Evolutionary conservation across 2,113 vertebrate genomes (phyloP).

Genomic region (Stigmatopora nigra): DNA sequence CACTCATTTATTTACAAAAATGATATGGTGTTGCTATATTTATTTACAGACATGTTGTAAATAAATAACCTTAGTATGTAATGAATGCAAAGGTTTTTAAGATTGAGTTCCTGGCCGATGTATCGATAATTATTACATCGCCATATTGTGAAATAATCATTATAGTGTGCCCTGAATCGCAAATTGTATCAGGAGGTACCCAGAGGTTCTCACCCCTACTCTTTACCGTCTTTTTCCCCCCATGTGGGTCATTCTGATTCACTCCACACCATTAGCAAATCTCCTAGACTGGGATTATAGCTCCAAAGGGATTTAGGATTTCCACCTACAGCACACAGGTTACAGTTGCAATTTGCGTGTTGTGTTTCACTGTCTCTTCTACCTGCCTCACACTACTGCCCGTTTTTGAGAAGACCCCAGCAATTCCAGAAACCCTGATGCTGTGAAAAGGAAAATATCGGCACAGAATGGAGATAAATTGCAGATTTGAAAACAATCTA

Average conservation of each 20-base stretch:
- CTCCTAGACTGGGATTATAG: constrained; percentile 77
- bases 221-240: neutral
- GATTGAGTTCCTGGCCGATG: too few relatives aligned
- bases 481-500: constrained; percentile 1
- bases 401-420: constrained; percentile 14
- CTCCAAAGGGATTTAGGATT: constrained; percentile 76
- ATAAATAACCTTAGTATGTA: too few relatives aligned
- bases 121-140: too few relatives aligned
- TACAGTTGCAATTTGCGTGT: constrained; percentile 31
- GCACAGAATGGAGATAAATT: constrained; percentile 21
- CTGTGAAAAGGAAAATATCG: constrained; percentile 12
- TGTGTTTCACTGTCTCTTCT: constrained; percentile 18
- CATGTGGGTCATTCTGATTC: constrained; percentile 25
- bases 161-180: too few relatives aligned
- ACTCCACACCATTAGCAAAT: constrained; percentile 64
- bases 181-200: too few relatives aligned
- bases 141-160: too few relatives aligned
- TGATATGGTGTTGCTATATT: too few relatives aligned
- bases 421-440: constrained; percentile 2
- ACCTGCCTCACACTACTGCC: constrained; percentile 1
- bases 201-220: too few relatives aligned
- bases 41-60: too few relatives aligned
- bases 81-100: too few relatives aligned
- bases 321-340: constrained; percentile 68
- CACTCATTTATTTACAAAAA: too few relatives aligned